Conservation (phyloP, 2,797 vertebrate species). For the Argya squamiceps region DNA sequence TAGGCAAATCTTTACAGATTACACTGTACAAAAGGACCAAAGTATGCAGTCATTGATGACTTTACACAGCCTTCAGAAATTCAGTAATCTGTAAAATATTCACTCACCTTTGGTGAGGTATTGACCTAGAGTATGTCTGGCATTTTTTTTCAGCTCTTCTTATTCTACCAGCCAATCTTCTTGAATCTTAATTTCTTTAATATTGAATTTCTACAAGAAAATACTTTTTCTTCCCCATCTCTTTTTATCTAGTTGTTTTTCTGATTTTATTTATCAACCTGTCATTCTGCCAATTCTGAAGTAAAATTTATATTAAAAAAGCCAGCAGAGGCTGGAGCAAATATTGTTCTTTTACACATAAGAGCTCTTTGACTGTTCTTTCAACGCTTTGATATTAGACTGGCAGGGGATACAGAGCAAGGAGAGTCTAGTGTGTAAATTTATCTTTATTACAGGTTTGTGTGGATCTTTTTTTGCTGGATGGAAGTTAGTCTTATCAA, state of each 20-base stretch:
- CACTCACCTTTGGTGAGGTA: not conserved
- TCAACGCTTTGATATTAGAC: not conserved
- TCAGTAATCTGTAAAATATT: not conserved
- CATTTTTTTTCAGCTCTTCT: not conserved
- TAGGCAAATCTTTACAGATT: not conserved
- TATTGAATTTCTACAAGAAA: not conserved
- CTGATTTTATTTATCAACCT: not conserved
- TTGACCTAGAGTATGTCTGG: not conserved
- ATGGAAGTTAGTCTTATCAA: not conserved
- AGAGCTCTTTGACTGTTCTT: not conserved
- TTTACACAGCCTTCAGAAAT: not conserved
- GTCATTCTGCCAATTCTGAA: not conserved
- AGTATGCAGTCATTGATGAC: not conserved
- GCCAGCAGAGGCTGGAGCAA: not conserved
- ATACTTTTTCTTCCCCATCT: not conserved
- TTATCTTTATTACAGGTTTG: not conserved
- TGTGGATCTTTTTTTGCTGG: not conserved
- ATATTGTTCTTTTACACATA: not conserved
- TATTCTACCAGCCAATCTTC: not conserved
- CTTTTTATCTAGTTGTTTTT: not conserved
- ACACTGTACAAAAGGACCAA: not conserved
- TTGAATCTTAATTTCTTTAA: not conserved
- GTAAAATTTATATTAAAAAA: not conserved
- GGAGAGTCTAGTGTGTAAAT: not conserved
- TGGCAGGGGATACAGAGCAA: not conserved